Evolutionary conservation across 1,140 invertebrate genomes (phyloP).

Genomic region (Varroa destructor): DNA sequence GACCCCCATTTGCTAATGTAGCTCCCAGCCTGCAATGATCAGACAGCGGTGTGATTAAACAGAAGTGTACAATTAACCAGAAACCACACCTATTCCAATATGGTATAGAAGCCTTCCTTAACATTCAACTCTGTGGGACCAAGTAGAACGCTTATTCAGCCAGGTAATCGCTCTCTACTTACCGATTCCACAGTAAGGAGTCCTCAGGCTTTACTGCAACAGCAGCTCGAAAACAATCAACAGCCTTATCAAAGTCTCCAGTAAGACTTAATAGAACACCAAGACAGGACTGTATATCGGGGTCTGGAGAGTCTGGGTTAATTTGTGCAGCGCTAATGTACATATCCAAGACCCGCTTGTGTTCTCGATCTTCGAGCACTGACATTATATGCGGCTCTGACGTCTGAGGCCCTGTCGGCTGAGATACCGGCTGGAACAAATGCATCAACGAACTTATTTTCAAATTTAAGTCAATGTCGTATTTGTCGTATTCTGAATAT

Average conservation of each 20-base stretch:
- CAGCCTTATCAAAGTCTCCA: conserved; percentile 85
- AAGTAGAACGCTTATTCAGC: no score
- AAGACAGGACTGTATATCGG: conserved; percentile 87
- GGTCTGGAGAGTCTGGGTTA: conserved; percentile 61
- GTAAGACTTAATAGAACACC: conserved; percentile 90
- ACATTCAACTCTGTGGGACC: no score
- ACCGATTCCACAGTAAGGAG: conserved; percentile 33
- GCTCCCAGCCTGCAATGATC: conserved; percentile 55
- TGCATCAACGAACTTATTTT: no score
- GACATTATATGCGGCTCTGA: no score
- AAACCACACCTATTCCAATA: no score
- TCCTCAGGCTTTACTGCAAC: conserved; percentile 61
- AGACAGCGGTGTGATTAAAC: conserved; percentile 29
- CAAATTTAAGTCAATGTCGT: no score
- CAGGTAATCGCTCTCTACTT: not conserved
- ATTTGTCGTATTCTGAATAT: no score
- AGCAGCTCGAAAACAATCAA: conserved; percentile 85
- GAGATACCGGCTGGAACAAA: no score
- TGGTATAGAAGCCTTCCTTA: not conserved
- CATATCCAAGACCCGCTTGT: conserved; percentile 58
- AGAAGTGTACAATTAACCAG: not conserved
- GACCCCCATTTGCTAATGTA: conserved; percentile 84
- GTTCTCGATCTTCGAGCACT: conserved; percentile 43
- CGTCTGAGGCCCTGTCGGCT: no score
- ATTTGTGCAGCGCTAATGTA: conserved; percentile 71